phyloP scores from a whole-genome alignment of 2,797 vertebrate genomes.

The Phrynocephalus forsythii region DNA sequence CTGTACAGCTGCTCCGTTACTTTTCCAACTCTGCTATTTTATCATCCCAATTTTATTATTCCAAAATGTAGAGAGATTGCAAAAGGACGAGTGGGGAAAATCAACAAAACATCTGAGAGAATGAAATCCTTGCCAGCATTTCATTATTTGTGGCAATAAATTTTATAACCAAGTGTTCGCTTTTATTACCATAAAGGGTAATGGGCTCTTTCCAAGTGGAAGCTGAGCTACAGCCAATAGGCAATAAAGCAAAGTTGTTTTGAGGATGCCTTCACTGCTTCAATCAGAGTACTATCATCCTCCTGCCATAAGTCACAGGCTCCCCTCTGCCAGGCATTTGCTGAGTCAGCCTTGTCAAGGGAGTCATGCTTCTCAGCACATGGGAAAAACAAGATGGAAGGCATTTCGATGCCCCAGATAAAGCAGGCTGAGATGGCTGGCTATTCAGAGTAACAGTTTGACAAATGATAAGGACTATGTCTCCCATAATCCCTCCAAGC shows the following conservation, averaged over 20 bases:
- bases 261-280: slow-evolving; percentile 43
- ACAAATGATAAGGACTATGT: not conserved
- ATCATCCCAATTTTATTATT: not conserved
- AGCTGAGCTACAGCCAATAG: slow-evolving; percentile 28
- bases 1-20: not conserved
- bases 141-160: slow-evolving; percentile 65
- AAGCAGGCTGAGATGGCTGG: not conserved
- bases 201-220: slow-evolving; percentile 59
- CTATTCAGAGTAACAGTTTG: not conserved
- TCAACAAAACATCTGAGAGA: slow-evolving; percentile 28
- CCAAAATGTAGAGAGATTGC: slow-evolving; percentile 27
- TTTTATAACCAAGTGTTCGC: slow-evolving; percentile 50
- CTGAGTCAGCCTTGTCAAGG: slow-evolving; percentile 2
- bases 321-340: not conserved
- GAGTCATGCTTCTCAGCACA: not conserved
- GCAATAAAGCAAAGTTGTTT: slow-evolving; percentile 61
- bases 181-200: slow-evolving; percentile 57
- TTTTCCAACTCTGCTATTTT: slow-evolving; percentile 1
- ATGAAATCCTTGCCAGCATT: slow-evolving; percentile 40
- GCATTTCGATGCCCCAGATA: not conserved
- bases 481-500: not conserved
- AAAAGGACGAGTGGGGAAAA: slow-evolving; percentile 44
- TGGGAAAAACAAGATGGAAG: not conserved
- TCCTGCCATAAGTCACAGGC: slow-evolving; percentile 34
- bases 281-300: slow-evolving; percentile 13